Percentiles rank a stretch among this genome's conserved stretches.
These are phyloP conservation scores for Resseliella maxima DNA, from an alignment of 2,888 invertebrate genomes.

Conservation along the genomic window DNA sequence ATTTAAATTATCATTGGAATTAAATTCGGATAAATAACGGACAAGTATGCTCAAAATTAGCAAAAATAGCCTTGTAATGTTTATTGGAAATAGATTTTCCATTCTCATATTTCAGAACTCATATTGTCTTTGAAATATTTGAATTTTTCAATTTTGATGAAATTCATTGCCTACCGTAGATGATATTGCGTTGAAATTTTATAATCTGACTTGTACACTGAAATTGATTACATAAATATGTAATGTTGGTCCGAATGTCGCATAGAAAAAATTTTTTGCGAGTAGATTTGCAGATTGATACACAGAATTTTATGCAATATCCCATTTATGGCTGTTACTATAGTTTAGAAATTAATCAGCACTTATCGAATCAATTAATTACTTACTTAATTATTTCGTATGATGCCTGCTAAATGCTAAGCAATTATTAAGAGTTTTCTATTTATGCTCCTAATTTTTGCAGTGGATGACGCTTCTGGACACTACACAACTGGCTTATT, in stretches of 20 bases:
- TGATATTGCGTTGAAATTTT: neutral
- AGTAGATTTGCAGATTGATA: neutral
- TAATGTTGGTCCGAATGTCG: conserved; percentile 14
- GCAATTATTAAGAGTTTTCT: neutral
- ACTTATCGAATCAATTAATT: neutral
- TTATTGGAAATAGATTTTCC: too few relatives aligned
- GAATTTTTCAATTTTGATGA: neutral
- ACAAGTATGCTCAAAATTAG: too few relatives aligned
- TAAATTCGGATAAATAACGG: too few relatives aligned
- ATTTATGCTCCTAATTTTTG: conserved; percentile 60
- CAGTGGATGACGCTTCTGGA: conserved; percentile 80
- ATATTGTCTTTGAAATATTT: neutral
- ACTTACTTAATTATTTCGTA: neutral
- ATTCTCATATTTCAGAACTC: too few relatives aligned
- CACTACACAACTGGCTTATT: conserved; percentile 83
- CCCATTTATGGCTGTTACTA: conserved; percentile 25
- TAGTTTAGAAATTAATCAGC: neutral
- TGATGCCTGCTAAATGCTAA: neutral
- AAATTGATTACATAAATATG: conserved; percentile 35
- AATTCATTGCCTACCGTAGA: conserved; percentile 20
- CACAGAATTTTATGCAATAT: conserved; percentile 38
- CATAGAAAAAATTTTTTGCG: neutral
- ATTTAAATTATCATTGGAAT: too few relatives aligned
- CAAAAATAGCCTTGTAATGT: too few relatives aligned
- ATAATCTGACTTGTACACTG: conserved; percentile 11